Evolutionary conservation across 2,888 invertebrate species (phyloP), one percentile per base, ranked within the genome.

Genomic region (Alentia gelatinosa): DNA sequence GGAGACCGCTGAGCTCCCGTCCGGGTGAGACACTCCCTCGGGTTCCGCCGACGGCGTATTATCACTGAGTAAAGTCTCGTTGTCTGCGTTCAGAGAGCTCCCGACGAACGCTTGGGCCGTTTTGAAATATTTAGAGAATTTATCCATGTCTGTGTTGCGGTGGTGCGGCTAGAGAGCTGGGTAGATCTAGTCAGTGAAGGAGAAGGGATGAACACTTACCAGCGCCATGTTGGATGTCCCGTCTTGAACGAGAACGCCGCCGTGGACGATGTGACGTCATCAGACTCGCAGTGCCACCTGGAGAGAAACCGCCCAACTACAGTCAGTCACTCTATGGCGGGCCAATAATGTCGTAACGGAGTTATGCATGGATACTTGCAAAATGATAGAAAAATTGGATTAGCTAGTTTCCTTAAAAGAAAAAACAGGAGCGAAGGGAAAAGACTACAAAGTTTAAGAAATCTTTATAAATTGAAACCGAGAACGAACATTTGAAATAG

Each of bases 51-150:
- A 26, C 37, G 83, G 4, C 39, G 86, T 83, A 23, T 30, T 39
- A 47, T 47, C 15, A 1, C 26, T 23, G 9, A n/a, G 33, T 23
- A 30, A 50, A 86, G 26, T 50, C 47, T 35, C 86, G 19, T 47
- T 86, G 23, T 86, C 86, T 3, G 35, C n/a, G 40, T 83, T 83
- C 42, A 86, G 12, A 12, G 23, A 19, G 50, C 47, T 86, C 23
- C 86, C 86, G 33, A 86, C 86, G 50, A 86, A 86, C 26, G 86
- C 86, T 30, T 42, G 50, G 0, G 86, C 86, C 50, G 86, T 86
- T 86, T 86, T 86, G 86, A 86, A 86, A 86, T 86, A 86, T 50
- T 86, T 86, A 1, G 86, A 86, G 86, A 86, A 86, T 26, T 86
- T 86, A 47, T 86, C 86, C 86, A 86, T 86, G 42, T 86, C 26